phyloP scores from a whole-genome alignment of 2,888 invertebrate genomes.

The Eulithis testata region DNA sequence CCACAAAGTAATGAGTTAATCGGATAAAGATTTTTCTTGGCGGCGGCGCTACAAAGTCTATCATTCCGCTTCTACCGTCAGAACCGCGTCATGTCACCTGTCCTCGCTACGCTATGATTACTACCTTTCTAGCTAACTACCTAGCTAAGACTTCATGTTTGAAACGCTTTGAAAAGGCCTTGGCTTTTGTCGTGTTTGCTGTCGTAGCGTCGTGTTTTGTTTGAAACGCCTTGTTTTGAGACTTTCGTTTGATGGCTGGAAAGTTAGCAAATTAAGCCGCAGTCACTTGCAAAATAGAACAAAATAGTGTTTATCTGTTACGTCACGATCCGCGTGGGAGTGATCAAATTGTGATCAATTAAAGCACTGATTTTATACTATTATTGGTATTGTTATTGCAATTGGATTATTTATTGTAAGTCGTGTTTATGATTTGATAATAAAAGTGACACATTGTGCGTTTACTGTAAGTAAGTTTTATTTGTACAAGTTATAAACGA shows the following conservation, averaged over 20 bases:
- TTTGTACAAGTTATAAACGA: neutral
- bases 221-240: neutral
- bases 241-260: neutral
- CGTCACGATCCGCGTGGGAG: slow-evolving; percentile 31
- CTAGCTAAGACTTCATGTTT: too few species aligned
- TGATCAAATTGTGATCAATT: slow-evolving; percentile 21
- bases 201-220: too few species aligned
- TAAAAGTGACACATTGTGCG: slow-evolving; percentile 17
- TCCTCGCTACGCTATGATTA: too few species aligned
- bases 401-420: slow-evolving; percentile 28
- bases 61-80: too few species aligned
- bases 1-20: too few species aligned
- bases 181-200: too few species aligned
- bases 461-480: neutral
- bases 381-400: slow-evolving; percentile 23
- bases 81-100: too few species aligned
- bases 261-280: slow-evolving; percentile 9
- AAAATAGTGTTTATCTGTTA: slow-evolving; percentile 28
- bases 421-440: slow-evolving; percentile 14
- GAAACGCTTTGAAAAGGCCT: too few species aligned
- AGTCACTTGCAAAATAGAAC: slow-evolving; percentile 25
- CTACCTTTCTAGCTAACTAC: too few species aligned
- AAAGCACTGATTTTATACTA: slow-evolving; percentile 24
- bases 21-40: too few species aligned
- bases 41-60: too few species aligned